These are phyloP conservation scores for Mayetiola destructor DNA, from an alignment of 2,888 invertebrate genomes.

Conservation along the genomic window DNA sequence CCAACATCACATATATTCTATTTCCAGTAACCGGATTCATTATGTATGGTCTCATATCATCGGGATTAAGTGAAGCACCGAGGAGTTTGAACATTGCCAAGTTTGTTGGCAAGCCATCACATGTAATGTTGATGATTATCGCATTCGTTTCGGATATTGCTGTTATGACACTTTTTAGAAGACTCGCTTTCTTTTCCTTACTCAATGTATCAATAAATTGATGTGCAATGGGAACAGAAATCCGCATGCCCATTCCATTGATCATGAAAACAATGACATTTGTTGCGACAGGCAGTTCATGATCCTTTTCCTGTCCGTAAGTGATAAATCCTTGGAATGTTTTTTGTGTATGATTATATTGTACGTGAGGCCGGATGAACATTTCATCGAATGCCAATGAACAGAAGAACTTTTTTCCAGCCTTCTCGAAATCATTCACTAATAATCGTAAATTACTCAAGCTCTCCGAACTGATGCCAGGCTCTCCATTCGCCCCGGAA, in stretches of 20 bases:
- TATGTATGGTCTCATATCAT: neutral
- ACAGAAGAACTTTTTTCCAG: neutral
- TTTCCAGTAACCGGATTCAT: neutral
- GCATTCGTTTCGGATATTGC: neutral
- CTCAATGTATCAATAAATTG: neutral
- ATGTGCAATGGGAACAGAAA: neutral
- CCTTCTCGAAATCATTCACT: neutral
- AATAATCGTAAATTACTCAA: neutral
- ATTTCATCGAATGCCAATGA: neutral
- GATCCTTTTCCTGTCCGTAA: neutral
- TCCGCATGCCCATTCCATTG: neutral
- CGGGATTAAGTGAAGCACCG: neutral
- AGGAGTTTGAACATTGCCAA: neutral
- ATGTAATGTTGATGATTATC: neutral
- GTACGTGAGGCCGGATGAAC: neutral
- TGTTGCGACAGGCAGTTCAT: neutral
- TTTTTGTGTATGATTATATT: neutral
- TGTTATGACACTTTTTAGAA: neutral
- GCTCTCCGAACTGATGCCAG: neutral
- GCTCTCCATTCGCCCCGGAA: neutral
- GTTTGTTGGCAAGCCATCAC: neutral
- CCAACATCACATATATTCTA: neutral
- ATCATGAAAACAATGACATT: neutral
- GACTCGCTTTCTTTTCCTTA: neutral
- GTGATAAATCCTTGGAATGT: neutral